Base-by-base conservation (phyloP, 2,113 vertebrate species). In the Phoenicopterus ruber region DNA sequence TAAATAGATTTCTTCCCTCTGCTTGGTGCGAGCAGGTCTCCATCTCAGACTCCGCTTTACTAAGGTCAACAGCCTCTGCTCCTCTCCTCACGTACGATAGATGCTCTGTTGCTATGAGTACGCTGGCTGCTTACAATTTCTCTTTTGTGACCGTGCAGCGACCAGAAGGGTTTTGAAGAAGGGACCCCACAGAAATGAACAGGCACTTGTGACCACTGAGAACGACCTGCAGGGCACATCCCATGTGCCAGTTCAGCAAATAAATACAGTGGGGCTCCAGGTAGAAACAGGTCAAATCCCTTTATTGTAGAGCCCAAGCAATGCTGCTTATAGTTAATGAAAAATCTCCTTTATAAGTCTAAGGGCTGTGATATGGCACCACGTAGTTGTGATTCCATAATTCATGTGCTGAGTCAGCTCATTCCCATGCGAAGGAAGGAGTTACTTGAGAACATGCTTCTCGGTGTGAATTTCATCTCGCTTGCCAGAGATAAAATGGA, bases 401-500 rank as follows among this genome's bases (percentile, higher is more conserved):
- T 94, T 95, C 73, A 66, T 85, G 54, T 50, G 78, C 89, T 85
- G 81, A 95, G 42, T 87, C 86, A 94, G 84, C 71, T 91, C n/a
- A 44, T 91, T 85, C 81, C 62, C 24, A 61, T 8, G 11, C 59
- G 83, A 58, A 63, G 59, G 80, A 89, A 74, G 54, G 24, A 72
- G 70, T 80, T 91, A 79, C 70, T 62, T 80, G 46, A 69, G 85
- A 96, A 84, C 66, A 28, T 32, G 55, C 10, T 65, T 15, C n/a
- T 94, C n/a, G 5, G 40, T 65, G 32, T 93, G 91, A 97, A 96
- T 98, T 94, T 88, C 88, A 78, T 87, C 57, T 86, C 18, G 5
- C 76, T 86, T 80, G 69, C 92, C 78, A 91, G 79, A 84, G 93
- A 69, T 62, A 86, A 94, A 95, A 97, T 91, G 79, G 93, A 91